These are phyloP conservation scores for Linyphia triangularis DNA, from an alignment of 2,888 invertebrate species.

Conservation along the genomic window DNA sequence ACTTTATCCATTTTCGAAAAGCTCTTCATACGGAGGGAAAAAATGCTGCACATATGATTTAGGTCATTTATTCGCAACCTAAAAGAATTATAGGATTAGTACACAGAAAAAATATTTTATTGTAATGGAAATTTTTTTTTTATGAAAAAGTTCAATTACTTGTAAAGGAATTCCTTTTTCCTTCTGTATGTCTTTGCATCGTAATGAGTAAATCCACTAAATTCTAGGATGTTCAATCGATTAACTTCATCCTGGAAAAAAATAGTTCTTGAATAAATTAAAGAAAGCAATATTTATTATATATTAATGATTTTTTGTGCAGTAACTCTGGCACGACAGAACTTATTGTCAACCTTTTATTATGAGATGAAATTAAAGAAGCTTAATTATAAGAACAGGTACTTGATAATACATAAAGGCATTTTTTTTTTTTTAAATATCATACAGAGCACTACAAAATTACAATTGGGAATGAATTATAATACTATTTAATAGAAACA, in stretches of 20 bases:
- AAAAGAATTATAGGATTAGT: not conserved
- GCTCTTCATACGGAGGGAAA: not conserved
- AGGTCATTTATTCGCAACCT: constrained; percentile 6
- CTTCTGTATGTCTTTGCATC: not conserved
- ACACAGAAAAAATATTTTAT: not conserved
- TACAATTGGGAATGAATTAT: no score
- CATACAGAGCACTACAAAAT: no score
- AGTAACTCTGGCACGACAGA: no score
- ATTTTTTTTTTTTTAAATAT: no score
- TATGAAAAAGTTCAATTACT: not conserved
- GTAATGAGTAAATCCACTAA: constrained; percentile 17
- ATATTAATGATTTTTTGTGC: no score
- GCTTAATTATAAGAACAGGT: no score
- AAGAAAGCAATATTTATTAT: no score
- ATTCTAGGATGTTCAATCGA: constrained; percentile 32
- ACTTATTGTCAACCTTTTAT: no score
- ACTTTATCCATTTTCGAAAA: not conserved
- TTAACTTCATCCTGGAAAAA: constrained; percentile 15
- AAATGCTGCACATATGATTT: not conserved
- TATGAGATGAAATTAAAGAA: no score
- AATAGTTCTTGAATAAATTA: not conserved
- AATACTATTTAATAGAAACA: no score
- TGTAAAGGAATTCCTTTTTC: not conserved
- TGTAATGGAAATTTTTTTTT: not conserved
- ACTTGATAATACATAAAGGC: no score